Conservation (phyloP, 2,113 vertebrate species). For the Antechinus stuartii region DNA sequence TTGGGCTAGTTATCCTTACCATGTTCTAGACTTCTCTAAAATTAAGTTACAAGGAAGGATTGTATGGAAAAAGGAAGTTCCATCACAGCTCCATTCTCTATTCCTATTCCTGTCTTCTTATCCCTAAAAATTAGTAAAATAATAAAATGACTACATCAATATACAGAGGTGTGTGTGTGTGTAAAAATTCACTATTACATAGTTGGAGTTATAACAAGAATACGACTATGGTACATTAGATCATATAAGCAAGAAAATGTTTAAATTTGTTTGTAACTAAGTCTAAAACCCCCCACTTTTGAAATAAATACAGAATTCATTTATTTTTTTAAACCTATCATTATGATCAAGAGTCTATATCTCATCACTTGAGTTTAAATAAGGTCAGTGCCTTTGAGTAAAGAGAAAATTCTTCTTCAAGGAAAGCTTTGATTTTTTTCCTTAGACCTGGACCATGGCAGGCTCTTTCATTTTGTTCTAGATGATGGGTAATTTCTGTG, state of each 20-base stretch:
- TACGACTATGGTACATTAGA: not conserved
- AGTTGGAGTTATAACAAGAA: not conserved
- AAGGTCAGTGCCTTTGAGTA: conserved; percentile 14
- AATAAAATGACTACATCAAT: no score
- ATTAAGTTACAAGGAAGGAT: not conserved
- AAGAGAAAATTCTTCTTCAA: not conserved
- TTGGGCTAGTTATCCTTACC: not conserved
- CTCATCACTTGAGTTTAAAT: conserved; percentile 41
- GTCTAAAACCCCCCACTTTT: not conserved
- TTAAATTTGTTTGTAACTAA: no score
- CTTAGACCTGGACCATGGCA: not conserved
- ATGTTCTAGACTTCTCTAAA: not conserved
- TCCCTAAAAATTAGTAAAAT: no score
- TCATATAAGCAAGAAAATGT: not conserved
- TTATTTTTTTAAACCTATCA: not conserved
- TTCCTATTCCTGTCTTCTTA: no score
- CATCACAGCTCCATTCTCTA: not conserved
- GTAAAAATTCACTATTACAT: not conserved
- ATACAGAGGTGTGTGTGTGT: no score
- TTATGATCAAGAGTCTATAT: not conserved
- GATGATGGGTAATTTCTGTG: conserved; percentile 26
- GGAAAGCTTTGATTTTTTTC: not conserved
- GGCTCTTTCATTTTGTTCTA: conserved; percentile 42
- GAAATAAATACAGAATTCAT: not conserved
- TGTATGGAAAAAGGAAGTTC: not conserved